Conservation (phyloP, 1,140 invertebrate species). For the Steinernema feltiae region DNA sequence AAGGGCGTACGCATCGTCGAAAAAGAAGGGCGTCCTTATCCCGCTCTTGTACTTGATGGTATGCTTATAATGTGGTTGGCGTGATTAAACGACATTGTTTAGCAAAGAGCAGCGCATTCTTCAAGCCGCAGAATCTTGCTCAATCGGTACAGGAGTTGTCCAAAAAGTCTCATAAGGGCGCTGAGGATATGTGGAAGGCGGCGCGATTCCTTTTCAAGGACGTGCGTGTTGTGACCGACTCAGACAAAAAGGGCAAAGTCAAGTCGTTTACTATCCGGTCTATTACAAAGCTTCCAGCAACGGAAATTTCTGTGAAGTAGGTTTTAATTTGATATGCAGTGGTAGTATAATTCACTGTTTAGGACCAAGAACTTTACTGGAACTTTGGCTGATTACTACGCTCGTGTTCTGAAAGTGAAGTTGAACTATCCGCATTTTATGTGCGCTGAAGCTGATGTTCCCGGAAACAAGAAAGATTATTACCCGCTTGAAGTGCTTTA, state of each 20-base stretch:
- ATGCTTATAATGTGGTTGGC: background rate
- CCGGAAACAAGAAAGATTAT: background rate
- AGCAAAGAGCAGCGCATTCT: background rate
- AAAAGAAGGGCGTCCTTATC: background rate
- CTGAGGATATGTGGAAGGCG: conserved; percentile 1
- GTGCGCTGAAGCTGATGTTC: conserved; percentile 4
- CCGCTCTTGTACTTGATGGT: background rate
- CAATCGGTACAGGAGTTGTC: background rate
- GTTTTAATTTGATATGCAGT: too few species aligned
- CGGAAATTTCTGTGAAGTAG: background rate
- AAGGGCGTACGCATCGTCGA: conserved; percentile 4
- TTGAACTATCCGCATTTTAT: background rate
- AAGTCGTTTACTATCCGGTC: background rate
- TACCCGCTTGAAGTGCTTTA: background rate
- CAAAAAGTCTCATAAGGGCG: background rate
- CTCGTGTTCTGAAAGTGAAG: background rate
- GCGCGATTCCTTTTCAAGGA: background rate
- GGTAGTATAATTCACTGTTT: background rate
- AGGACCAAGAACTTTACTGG: background rate
- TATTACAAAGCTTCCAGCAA: background rate
- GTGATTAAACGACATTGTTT: background rate
- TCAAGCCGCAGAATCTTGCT: background rate
- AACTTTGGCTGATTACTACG: background rate
- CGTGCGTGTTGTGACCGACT: background rate
- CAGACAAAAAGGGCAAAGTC: background rate